Evolutionary conservation across 2,113 vertebrate genomes (phyloP).

Genomic region (Pleuronectes platessa): DNA sequence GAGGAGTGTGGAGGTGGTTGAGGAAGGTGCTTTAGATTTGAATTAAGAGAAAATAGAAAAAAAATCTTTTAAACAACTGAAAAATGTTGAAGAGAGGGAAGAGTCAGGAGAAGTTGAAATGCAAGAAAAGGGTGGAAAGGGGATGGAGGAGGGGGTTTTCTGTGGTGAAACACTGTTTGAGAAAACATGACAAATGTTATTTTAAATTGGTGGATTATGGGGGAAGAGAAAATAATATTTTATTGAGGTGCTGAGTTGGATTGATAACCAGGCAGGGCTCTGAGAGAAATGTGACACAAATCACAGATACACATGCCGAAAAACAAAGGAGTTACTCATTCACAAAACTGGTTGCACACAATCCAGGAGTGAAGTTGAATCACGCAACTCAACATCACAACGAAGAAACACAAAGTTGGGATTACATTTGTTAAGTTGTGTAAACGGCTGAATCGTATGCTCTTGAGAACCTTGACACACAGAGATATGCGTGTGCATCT

Average conservation of each 20-base stretch:
- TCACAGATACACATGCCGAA: not conserved
- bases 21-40: not conserved
- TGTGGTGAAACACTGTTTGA: not conserved
- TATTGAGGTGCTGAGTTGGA: slow-evolving; percentile 11
- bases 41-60: not conserved
- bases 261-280: slow-evolving; percentile 7
- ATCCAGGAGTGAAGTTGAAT: not conserved
- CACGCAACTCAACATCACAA: not conserved
- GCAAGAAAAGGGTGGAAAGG: too few relatives aligned
- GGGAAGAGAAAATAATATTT: slow-evolving; percentile 15
- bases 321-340: not conserved
- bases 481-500: not conserved
- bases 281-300: slow-evolving; percentile 29
- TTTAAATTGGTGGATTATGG: not conserved
- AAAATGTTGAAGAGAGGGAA: not conserved
- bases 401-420: too few relatives aligned
- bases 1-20: not conserved
- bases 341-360: slow-evolving; percentile 6
- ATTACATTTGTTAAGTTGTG: not conserved
- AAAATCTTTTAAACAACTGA: not conserved
- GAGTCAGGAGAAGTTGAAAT: too few relatives aligned
- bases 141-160: not conserved
- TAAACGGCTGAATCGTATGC: not conserved
- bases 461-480: slow-evolving; percentile 15
- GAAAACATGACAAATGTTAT: slow-evolving; percentile 2